Base-by-base conservation (phyloP, 2,888 invertebrate species). In the Lepidocyrtinus sp. region DNA sequence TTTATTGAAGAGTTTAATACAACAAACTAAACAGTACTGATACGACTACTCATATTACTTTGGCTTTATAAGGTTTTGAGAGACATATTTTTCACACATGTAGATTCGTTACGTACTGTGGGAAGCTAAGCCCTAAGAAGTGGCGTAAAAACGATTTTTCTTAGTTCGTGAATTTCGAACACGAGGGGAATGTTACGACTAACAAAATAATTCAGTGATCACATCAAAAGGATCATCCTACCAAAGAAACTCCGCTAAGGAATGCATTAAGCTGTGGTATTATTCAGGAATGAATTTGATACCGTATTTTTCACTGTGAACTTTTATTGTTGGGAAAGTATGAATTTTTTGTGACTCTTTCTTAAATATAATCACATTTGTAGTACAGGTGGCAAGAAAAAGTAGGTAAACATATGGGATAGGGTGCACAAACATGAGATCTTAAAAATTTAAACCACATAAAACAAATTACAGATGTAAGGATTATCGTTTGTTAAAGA, bases 211-310 rank as follows among this genome's bases (percentile, higher is more conserved):
- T 25, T 72, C 46, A 63, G 46, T 46, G 64, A 64, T 72, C 45
- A 65, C 19, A 22, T 9, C 65, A 36, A 63, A 63, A 63, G 64
- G 24, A 19, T 50, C 15, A 5, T 69, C 59, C 24, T 59, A 68
- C 68, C 67, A 68, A 62, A 24, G 22, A 62, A 45, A 24, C 17
- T 27, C n/a, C 61, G 62, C 25, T 68, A 75, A 68, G 67, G 75
- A 75, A 75, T 68, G 68, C 50, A 50, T 24, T 62, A 68, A 68
- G 15, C 59, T 75, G 62, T 75, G 68, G 46, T 72, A 5, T 61
- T 75, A 67, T 55, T 46, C 50, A 50, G 15, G 62, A 75, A 68
- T 68, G 75, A 45, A 68, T 67, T 45, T 24, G 62, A 67, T 61
- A 75, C 75, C 75, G 75, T 75, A 75, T 50, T 50, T 50, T 50